phyloP scores from a whole-genome alignment of 2,888 invertebrate species.

The Polyploca ridens region DNA sequence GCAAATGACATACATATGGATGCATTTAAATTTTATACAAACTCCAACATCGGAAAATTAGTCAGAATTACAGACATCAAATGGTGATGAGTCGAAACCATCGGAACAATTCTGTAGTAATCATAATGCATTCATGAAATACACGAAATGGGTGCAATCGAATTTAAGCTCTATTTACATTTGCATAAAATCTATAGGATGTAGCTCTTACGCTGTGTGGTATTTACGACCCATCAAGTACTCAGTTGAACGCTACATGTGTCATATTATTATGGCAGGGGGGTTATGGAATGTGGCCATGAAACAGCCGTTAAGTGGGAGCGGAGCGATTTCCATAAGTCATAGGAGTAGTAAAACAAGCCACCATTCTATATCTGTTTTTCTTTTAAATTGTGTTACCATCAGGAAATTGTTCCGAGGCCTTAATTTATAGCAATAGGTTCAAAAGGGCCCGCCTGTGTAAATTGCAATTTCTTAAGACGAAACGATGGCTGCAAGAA shows the following conservation, averaged over 20 bases:
- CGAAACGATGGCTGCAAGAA: too few species aligned
- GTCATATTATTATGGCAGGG: slow-evolving; percentile 24
- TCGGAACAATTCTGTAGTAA: background rate
- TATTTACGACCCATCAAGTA: slow-evolving; percentile 31
- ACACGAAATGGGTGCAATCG: background rate
- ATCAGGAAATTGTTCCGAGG: too few species aligned
- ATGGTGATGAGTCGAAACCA: background rate
- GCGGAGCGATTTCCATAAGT: background rate
- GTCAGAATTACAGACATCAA: background rate
- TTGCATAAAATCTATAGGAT: background rate
- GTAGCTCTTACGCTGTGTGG: background rate
- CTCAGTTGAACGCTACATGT: slow-evolving; percentile 27
- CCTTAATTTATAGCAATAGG: too few species aligned
- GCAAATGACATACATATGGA: background rate
- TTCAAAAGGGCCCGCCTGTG: too few species aligned
- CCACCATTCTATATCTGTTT: too few species aligned
- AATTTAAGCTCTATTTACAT: slow-evolving; percentile 15
- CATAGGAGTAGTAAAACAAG: background rate
- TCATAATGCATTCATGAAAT: slow-evolving; percentile 3
- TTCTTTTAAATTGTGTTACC: too few species aligned
- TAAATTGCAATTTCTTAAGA: too few species aligned
- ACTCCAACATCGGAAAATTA: background rate
- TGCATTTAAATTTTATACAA: background rate
- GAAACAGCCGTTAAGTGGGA: slow-evolving; percentile 12
- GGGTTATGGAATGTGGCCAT: slow-evolving; percentile 31